Evolutionary conservation across 2,113 vertebrate genomes (phyloP), one percentile per base, ranked within the genome.

Genomic region (Daphoenositta chrysoptera): DNA sequence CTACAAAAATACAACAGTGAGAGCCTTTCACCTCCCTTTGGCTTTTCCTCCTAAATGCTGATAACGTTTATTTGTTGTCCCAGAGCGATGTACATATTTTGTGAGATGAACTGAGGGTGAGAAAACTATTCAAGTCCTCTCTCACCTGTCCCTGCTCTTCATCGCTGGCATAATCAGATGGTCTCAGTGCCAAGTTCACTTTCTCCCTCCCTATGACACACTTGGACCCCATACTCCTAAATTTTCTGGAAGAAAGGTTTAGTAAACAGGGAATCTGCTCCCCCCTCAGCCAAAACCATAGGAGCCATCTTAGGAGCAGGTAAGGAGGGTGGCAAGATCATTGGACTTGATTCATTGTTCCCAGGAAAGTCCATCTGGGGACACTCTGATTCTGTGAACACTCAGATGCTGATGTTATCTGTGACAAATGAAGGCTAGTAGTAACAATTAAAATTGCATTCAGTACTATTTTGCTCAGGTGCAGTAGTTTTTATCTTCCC

Each of bases 251-350:
- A n/a, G 12, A 73, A 81, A 87, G 24, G 1, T 33, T 65, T 56
- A 63, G 8, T 22, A 64, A 82, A 71, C 0, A 2, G 18, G 3
- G 2, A 6, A 48, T 72, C 11, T 6, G 1, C 5, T 80, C 2
- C 10, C 10, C 10, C 17, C 42, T 64, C 71, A 73, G 13, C 5
- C 2, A 20, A 63, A 87, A 22, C 28, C 2, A 1, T 5, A 45
- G 64, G 84, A 86, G 5, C 18, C 39, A 50, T 6, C 5, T 9
- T 0, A n/a, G 33, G 14, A 75, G 45, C 0, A 3, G 28, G 22
- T 19, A 89, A 69, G 26, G 17, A 88, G 7, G 7, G 22, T 51
- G 19, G 15, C 8, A 61, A 53, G 26, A 18, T 8, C 3, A 2
- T 6, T 56, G 51, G 15, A 11, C 18, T 63, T 0, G 2, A 17